Percentiles rank a stretch among this genome's conserved stretches.
phyloP scores from a whole-genome alignment of 2,888 invertebrate genomes.

The Lottia gigantea region DNA sequence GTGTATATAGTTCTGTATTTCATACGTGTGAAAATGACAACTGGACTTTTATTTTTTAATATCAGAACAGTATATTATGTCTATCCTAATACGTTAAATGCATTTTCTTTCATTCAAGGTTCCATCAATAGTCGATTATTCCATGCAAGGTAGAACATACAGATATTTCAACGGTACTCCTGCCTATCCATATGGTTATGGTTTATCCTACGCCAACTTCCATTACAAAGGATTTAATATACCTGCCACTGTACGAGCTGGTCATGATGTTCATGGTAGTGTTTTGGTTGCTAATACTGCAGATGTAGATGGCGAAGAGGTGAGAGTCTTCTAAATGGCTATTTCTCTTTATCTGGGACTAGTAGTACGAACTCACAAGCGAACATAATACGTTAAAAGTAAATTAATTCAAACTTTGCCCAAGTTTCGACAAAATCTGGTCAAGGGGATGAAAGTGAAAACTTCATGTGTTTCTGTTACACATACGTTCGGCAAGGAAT shows the following conservation, averaged over 20 bases:
- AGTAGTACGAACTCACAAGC: too few species aligned
- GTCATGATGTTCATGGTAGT: conserved; percentile 8
- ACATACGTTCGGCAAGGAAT: too few species aligned
- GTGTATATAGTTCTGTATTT: neutral
- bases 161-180: conserved; percentile 53
- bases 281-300: conserved; percentile 24
- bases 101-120: conserved; percentile 28
- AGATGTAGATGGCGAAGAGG: conserved; percentile 23
- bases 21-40: too few species aligned
- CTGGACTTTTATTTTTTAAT: too few species aligned
- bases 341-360: too few species aligned
- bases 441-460: too few species aligned
- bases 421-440: too few species aligned
- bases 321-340: neutral
- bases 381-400: too few species aligned
- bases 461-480: too few species aligned
- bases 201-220: conserved; percentile 48
- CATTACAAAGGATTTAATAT: conserved; percentile 24
- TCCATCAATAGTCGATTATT: conserved; percentile 46
- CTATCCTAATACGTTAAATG: too few species aligned
- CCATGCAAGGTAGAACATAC: conserved; percentile 61
- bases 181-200: conserved; percentile 55
- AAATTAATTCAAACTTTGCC: too few species aligned
- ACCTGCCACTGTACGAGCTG: neutral
- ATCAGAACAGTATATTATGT: too few species aligned